Conservation (phyloP, 1,140 invertebrate species). For the Tetramorium simillimum region DNA sequence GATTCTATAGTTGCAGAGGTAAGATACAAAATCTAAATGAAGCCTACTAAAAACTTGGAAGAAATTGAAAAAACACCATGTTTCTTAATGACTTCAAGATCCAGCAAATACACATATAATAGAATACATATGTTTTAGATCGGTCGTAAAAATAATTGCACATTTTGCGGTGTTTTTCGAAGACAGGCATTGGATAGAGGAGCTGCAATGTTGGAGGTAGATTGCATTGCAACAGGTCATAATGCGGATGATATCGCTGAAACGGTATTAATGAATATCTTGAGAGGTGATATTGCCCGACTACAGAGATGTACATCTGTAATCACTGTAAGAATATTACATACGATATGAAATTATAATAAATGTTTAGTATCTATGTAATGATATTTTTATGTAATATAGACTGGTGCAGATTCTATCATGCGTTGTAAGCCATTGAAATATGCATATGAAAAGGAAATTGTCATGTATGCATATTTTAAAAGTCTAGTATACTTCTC, state of each 20-base stretch:
- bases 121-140: conserved; percentile 87
- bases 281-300: conserved; percentile 98
- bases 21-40: conserved; percentile 41
- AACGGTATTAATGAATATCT: conserved; percentile 99
- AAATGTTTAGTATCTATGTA: conserved; percentile 50
- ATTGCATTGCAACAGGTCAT: conserved; percentile 98
- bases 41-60: background rate
- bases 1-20: conserved; percentile 97
- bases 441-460: conserved; percentile 99
- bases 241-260: conserved; percentile 99
- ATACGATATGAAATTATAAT: conserved; percentile 28
- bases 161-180: conserved; percentile 99
- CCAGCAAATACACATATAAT: background rate
- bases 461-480: conserved; percentile 99
- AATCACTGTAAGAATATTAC: conserved; percentile 89
- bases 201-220: conserved; percentile 93
- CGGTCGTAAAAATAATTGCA: conserved; percentile 99
- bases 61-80: too few relatives aligned
- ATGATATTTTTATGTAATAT: conserved; percentile 79
- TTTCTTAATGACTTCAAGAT: background rate
- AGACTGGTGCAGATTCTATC: conserved; percentile 94
- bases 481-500: conserved; percentile 99
- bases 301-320: conserved; percentile 96
- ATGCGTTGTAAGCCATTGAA: conserved; percentile 98
- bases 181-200: conserved; percentile 98